Base-by-base conservation (phyloP, 2,113 vertebrate species). In the Aleadryas rufinucha region DNA sequence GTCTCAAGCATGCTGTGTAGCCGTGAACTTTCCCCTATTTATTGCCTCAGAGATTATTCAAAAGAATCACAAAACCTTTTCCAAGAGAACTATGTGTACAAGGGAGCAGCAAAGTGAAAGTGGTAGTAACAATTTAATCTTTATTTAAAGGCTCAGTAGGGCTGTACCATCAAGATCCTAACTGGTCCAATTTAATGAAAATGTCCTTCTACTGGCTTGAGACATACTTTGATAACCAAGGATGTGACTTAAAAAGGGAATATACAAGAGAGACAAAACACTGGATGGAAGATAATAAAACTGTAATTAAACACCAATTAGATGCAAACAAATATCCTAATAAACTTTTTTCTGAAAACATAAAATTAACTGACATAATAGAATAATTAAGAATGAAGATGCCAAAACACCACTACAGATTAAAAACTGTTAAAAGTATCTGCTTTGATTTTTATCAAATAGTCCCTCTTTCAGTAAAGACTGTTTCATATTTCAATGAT, bases 171-270 rank as follows among this genome's bases (percentile, higher is more conserved):
- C 30, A n/a, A 56, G n/a, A 74, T 44, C 50, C 13, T 75, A 18
- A 61, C 18, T 52, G 41, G 31, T 33, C 16, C 31, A 49, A 1
- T 60, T n/a, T 49, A 70, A 70, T 28, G 50, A 57, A 81, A 47
- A 79, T 49, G 3, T 64, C 19, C 24, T 95, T 39, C 41, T 69
- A 59, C 27, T 44, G 14, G 31, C 19, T 78, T n/a, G 22, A 72
- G 44, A 78, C 3, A 13, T 35, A 27, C 22, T 56, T 77, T 0
- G 0, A 78, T 61, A 69, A 85, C 2, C 9, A 65, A 65, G 28
- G 11, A 70, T 39, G 10, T 56, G 28, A 18, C 22, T 52, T 57
- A 54, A 27, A 86, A 37, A 76, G 9, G 11, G 16, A 52, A 71
- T 30, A 66, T 28, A 57, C 9, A 71, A 39, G 10, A 80, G 5